These are phyloP conservation scores for Pogonognathellus flavescens DNA, from an alignment of 1,140 invertebrate species.

Conservation along the genomic window DNA sequence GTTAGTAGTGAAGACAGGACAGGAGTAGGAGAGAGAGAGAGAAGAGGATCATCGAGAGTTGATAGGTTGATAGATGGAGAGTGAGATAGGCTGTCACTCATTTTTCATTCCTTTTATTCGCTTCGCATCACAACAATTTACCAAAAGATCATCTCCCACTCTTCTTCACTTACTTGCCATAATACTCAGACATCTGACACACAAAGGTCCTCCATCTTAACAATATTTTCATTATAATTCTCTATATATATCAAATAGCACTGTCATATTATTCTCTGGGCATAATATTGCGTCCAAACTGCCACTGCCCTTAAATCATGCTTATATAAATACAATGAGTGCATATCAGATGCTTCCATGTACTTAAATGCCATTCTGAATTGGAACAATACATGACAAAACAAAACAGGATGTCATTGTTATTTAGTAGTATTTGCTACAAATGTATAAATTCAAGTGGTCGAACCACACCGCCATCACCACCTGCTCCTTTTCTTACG, in stretches of 20 bases:
- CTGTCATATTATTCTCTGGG: too few species aligned
- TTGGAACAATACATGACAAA: slow-evolving; percentile 19
- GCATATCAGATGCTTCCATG: too few species aligned
- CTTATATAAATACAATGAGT: slow-evolving; percentile 5
- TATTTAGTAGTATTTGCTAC: slow-evolving; percentile 46
- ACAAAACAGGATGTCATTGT: slow-evolving; percentile 48
- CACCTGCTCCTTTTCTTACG: too few species aligned
- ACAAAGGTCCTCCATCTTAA: neutral
- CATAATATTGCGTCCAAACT: neutral
- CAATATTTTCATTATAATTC: neutral
- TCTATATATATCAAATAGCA: neutral
- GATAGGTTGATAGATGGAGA: slow-evolving; percentile 52
- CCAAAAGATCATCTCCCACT: neutral
- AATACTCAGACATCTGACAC: neutral
- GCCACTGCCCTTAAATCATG: neutral
- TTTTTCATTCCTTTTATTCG: slow-evolving; percentile 45
- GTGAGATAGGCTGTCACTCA: slow-evolving; percentile 49
- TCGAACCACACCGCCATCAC: too few species aligned
- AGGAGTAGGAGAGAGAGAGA: neutral
- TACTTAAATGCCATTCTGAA: neutral
- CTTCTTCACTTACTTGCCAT: neutral
- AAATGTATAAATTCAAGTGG: slow-evolving; percentile 7
- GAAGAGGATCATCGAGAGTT: slow-evolving; percentile 34
- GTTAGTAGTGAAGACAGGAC: neutral
- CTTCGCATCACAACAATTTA: slow-evolving; percentile 18